phyloP scores from a whole-genome alignment of 2,888 invertebrate genomes.

The Papilio elwesi region DNA sequence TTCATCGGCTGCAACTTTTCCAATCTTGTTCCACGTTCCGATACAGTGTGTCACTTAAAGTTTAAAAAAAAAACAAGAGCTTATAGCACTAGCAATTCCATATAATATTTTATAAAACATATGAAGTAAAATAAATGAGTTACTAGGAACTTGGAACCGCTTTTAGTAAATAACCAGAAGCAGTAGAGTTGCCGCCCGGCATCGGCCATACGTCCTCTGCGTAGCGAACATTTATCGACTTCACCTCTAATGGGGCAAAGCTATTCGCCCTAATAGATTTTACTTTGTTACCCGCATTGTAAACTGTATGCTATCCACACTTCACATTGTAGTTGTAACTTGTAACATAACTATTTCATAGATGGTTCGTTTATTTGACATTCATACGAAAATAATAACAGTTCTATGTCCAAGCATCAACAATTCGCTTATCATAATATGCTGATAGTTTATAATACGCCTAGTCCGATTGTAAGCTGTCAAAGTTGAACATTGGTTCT shows the following conservation, averaged over 20 bases:
- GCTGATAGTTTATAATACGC: too few relatives aligned
- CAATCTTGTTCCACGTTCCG: too few relatives aligned
- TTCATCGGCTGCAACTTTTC: too few relatives aligned
- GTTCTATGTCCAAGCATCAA: too few relatives aligned
- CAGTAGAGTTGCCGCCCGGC: slow-evolving; percentile 9
- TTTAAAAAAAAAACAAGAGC: too few relatives aligned
- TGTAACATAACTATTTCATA: neutral
- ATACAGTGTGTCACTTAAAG: too few relatives aligned
- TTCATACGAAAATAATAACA: neutral
- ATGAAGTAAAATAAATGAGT: slow-evolving; percentile 9
- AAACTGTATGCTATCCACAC: slow-evolving; percentile 56
- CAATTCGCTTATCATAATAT: too few relatives aligned
- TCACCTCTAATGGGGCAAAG: slow-evolving; percentile 62
- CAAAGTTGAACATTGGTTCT: too few relatives aligned
- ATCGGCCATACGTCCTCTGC: slow-evolving; percentile 36
- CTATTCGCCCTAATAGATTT: slow-evolving; percentile 67
- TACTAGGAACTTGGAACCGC: slow-evolving; percentile 2
- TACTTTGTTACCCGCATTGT: slow-evolving; percentile 60
- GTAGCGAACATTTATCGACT: slow-evolving; percentile 64
- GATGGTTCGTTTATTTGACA: too few relatives aligned
- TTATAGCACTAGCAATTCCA: too few relatives aligned
- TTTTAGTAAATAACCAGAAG: slow-evolving; percentile 19
- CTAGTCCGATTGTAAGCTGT: too few relatives aligned
- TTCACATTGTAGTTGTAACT: slow-evolving; percentile 15
- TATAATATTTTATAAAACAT: too few relatives aligned